Conservation (phyloP, 2,113 vertebrate species). For the Strix aluco region DNA sequence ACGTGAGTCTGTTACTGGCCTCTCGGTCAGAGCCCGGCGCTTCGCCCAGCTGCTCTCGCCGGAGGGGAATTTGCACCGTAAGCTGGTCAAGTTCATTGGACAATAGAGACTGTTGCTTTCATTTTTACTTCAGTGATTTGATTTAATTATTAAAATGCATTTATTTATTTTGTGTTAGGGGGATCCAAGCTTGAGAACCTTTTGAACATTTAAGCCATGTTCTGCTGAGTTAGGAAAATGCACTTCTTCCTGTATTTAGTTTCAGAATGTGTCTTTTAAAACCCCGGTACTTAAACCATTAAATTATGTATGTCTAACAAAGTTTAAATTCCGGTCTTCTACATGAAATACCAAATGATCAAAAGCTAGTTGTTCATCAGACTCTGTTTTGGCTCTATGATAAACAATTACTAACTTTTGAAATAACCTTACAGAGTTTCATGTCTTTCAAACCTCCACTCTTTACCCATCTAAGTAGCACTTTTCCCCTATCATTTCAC, state of each 20-base stretch:
- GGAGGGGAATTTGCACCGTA: neutral
- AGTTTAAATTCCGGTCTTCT: neutral
- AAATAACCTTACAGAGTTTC: neutral
- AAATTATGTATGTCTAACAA: neutral
- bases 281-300: neutral
- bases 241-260: neutral
- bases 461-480: neutral
- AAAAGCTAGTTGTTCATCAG: neutral
- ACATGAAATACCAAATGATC: neutral
- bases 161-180: neutral
- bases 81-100: neutral
- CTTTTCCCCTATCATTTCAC: neutral
- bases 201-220: rapidly evolving
- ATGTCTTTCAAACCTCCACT: neutral
- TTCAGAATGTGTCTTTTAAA: neutral
- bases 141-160: neutral
- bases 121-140: neutral
- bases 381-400: neutral
- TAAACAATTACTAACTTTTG: neutral
- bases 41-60: neutral
- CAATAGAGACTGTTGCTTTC: neutral
- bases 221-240: neutral
- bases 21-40: neutral
- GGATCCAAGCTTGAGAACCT: neutral
- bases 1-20: neutral